A percentile compares a stretch with the other conserved stretches of the same genome.
Conservation (phyloP, 2,888 invertebrate genomes). For the Athrips mouffetella region DNA sequence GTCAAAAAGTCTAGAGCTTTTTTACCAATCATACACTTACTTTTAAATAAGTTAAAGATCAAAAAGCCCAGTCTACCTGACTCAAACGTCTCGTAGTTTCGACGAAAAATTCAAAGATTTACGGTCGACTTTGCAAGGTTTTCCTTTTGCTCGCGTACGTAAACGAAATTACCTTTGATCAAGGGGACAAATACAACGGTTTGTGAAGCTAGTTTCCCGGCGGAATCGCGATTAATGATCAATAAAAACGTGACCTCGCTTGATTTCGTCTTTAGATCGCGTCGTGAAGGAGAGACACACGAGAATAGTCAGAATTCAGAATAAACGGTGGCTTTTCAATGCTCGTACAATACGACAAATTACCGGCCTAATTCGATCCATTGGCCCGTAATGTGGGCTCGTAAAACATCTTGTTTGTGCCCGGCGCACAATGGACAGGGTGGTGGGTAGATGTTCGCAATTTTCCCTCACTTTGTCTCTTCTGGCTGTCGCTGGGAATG, state of each 20-base stretch:
- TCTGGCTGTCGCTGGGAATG: constrained; percentile 51
- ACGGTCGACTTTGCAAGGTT: background rate
- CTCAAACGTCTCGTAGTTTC: background rate
- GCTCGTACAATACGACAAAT: constrained; percentile 50
- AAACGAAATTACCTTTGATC: background rate
- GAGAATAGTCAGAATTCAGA: background rate
- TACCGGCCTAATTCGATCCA: constrained; percentile 60
- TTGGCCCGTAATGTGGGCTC: constrained; percentile 59
- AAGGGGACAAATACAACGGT: constrained; percentile 1
- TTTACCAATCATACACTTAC: background rate
- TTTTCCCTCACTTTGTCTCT: constrained; percentile 64
- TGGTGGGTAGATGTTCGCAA: constrained; percentile 46
- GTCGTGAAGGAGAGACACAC: constrained; percentile 6
- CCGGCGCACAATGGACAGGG: constrained; percentile 55
- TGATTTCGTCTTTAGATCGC: constrained; percentile 2
- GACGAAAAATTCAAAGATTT: background rate
- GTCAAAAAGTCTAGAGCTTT: too few species aligned
- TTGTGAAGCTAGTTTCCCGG: constrained; percentile 1
- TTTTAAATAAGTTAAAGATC: constrained; percentile 1
- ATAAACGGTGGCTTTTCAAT: constrained; percentile 33
- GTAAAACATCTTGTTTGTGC: constrained; percentile 71
- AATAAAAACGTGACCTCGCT: constrained; percentile 1
- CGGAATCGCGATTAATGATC: constrained; percentile 1
- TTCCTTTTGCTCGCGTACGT: background rate
- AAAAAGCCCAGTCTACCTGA: background rate